Evolutionary conservation across 2,797 vertebrate species (phyloP), one percentile per base, ranked within the genome.

Genomic region (Rhinichthys osculus): DNA sequence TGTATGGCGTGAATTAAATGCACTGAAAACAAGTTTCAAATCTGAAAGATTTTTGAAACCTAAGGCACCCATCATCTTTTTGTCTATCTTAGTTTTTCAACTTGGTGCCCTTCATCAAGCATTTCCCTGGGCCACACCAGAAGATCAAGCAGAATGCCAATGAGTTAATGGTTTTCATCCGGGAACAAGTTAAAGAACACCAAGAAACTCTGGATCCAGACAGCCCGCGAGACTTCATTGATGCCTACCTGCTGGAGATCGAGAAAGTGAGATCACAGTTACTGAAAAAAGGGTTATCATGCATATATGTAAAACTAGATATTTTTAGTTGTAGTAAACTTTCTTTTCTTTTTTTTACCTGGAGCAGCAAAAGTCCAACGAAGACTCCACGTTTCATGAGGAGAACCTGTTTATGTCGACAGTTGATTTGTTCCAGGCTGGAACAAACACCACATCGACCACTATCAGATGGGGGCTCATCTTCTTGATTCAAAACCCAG

Each of bases 391-490:
- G 0, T 90, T 89, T 80, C 44, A 70, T n/a, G 86, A 88, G 23
- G 83, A 89, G 11, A 92, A 88, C 40, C 78, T 89, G 81, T 1
- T 87, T 16, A 33, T 87, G 30, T 82, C 88, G 4, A 35, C 84
- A 16, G 9, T 57, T 54, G 89, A 90, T 17, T 84, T 90, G 1
- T 91, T 92, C 73, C 5, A 90, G 16, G 89, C 89, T 19, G 91
- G 90, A 64, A 89, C 87, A 0, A 90, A 92, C 79, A 90, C 90
- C 27, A 91, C 88, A 0, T 1, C 87, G 0, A 88, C 82, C 62
- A 91, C 90, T 13, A 85, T 92, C 72, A 86, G 85, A 81, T 92
- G 90, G 90, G 89, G 89, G 2, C 84, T 92, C 40, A 69, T 92
- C 17, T 89, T 30, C 71, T 73, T 92, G 78, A 88, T 89, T 78